Base-by-base conservation (phyloP, 2,113 vertebrate species). In the Scolopax mira region DNA sequence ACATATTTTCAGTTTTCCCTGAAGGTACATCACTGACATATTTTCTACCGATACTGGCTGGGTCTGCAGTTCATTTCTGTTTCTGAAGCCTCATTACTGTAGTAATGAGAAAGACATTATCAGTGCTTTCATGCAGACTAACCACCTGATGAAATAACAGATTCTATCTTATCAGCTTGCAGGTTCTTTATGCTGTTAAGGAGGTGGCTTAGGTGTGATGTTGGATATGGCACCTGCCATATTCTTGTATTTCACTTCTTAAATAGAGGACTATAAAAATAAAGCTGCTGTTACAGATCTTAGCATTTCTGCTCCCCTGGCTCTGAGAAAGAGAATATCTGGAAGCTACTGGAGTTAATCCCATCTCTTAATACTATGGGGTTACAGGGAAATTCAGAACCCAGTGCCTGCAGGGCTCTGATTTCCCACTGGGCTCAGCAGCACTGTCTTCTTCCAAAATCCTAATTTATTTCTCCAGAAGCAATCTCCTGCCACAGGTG, bases 1-100 rank as follows among this genome's bases (percentile, higher is more conserved):
- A 10, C 66, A 3, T 30, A 5, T 42, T 11, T 54, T 64, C 94
- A 95, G 89, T 98, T 98, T 72, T 97, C 98, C 70, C 96, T 99
- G 75, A 94, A 98, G 98, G 99, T 97, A 94, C 21, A 77, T 30
- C 74, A 7, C 83, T 70, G 27, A 10, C 66, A 3, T 30, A 5
- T 42, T 11, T 54, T 64, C 67, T 27, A 22, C 83, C n/a, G n/a
- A 31, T 5, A 11, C 31, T 37, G 70, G 4, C 61, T 70, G 21
- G 2, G 12, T 28, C 81, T 91, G 82, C 51, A 18, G 69, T 35
- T 8, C 39, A 16, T 27, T 48, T 8, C 88, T 74, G 64, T 7
- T 77, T 10, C 88, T 62, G 49, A 65, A 94, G 44, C 73, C 44
- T 44, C 35, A 4, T 11, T 42, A 5, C 28, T 74, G 39, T 3